Percentiles rank a stretch among this genome's conserved stretches.
Evolutionary conservation across 2,888 invertebrate genomes (phyloP).

Genomic region (Caenorhabditis sp.): DNA sequence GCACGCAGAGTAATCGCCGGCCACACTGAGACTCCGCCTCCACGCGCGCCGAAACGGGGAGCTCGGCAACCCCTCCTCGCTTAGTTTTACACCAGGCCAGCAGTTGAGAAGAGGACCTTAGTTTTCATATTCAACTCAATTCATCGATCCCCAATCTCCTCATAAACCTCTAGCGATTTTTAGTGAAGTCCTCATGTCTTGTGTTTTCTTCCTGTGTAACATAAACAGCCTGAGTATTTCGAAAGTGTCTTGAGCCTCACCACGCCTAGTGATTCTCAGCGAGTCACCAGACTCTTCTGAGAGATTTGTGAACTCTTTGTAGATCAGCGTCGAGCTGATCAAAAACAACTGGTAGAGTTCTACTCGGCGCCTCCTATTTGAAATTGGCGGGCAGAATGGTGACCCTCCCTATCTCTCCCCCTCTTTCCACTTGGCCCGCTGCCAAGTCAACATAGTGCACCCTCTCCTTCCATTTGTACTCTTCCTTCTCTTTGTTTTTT

Average conservation of each 20-base stretch:
- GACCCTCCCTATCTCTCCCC: constrained; percentile 39
- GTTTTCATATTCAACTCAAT: constrained; percentile 49
- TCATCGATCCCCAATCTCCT: neutral
- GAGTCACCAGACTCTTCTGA: neutral
- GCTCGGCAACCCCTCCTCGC: constrained; percentile 70
- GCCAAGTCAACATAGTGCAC: constrained; percentile 44
- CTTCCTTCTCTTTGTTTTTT: neutral
- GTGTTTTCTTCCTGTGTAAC: neutral
- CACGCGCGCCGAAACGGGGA: constrained; percentile 74
- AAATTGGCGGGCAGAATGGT: constrained; percentile 45
- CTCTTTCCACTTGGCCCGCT: constrained; percentile 35
- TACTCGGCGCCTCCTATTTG: constrained; percentile 21
- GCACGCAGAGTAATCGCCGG: constrained; percentile 70
- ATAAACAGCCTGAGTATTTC: neutral
- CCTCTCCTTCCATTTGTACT: neutral
- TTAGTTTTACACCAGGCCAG: constrained; percentile 63
- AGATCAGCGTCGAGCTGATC: constrained; percentile 8
- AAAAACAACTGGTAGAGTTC: constrained; percentile 35
- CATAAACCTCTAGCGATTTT: neutral
- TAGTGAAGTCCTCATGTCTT: neutral
- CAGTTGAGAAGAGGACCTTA: constrained; percentile 57
- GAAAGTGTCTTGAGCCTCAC: neutral
- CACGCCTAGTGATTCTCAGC: neutral
- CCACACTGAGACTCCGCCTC: constrained; percentile 70
- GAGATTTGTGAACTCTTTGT: constrained; percentile 8